phyloP scores from a whole-genome alignment of 2,113 vertebrate genomes.

The Aspidoscelis tigris region DNA sequence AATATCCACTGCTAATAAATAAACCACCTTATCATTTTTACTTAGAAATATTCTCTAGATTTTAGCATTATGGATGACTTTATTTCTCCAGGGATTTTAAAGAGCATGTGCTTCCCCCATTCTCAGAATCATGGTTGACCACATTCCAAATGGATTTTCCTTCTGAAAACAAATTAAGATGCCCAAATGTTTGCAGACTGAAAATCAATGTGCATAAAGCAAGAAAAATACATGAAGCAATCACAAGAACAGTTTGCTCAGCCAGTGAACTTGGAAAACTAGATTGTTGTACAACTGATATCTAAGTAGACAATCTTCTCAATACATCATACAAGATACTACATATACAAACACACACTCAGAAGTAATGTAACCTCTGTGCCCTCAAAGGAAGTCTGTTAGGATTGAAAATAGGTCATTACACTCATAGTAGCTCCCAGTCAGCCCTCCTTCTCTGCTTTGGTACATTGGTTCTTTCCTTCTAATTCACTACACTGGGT shows the following conservation, averaged over 20 bases:
- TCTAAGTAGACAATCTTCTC: slow-evolving; percentile 18
- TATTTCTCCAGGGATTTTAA: neutral
- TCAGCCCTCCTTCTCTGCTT: too few species aligned
- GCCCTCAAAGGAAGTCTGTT: neutral
- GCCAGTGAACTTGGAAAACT: slow-evolving; percentile 33
- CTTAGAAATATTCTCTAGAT: too few species aligned
- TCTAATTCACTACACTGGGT: too few species aligned
- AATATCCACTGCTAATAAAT: too few species aligned
- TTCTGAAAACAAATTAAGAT: slow-evolving; percentile 54
- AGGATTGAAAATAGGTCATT: neutral
- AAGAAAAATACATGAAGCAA: slow-evolving; percentile 51
- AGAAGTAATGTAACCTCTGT: neutral
- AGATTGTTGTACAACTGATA: slow-evolving; percentile 16
- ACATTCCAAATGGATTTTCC: slow-evolving; percentile 37
- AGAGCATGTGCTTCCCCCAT: neutral
- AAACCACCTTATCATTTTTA: too few species aligned
- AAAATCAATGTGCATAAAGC: slow-evolving; percentile 53
- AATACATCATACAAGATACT: neutral
- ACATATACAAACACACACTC: neutral
- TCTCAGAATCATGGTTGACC: slow-evolving; percentile 16
- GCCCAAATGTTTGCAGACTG: slow-evolving; percentile 33
- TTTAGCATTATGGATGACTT: too few species aligned
- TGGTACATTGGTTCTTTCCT: too few species aligned
- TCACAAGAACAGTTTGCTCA: slow-evolving; percentile 6
- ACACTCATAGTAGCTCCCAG: too few species aligned